Evolutionary conservation across 2,113 vertebrate species (phyloP).

Genomic region (Etheostoma spectabile): DNA sequence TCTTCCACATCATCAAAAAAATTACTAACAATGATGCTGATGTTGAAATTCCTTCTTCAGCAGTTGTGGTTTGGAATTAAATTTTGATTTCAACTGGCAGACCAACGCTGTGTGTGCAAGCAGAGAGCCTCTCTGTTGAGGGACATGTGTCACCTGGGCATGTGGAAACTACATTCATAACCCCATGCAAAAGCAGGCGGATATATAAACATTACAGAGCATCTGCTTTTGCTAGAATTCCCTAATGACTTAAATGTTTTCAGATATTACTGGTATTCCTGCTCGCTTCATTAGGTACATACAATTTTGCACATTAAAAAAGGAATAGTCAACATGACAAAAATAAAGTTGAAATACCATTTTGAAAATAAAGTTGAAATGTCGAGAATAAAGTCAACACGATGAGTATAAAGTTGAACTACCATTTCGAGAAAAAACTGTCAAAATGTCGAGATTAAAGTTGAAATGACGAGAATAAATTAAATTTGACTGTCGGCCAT

Average conservation of each 20-base stretch:
- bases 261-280: constrained; percentile 6
- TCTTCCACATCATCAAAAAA: constrained; percentile 58
- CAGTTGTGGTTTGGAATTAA: constrained; percentile 51
- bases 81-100: constrained; percentile 64
- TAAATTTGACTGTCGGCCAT: too few species aligned
- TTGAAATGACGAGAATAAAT: too few species aligned
- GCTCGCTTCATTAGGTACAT: too few species aligned
- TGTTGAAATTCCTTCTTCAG: constrained; percentile 60
- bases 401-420: too few species aligned
- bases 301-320: too few species aligned
- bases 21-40: constrained; percentile 65
- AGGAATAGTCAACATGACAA: too few species aligned
- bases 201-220: constrained; percentile 56
- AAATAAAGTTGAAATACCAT: too few species aligned
- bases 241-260: constrained; percentile 49
- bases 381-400: too few species aligned
- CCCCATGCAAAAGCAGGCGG: constrained; percentile 23
- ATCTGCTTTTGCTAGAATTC: constrained; percentile 54
- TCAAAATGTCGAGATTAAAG: too few species aligned
- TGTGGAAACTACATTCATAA: constrained; percentile 49
- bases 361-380: too few species aligned
- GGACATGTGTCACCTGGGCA: constrained; percentile 60
- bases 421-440: too few species aligned
- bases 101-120: constrained; percentile 14
- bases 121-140: constrained; percentile 38